Evolutionary conservation across 2,888 invertebrate genomes (phyloP), one percentile per base, ranked within the genome.

Genomic region (Rugalucina vietnamica): DNA sequence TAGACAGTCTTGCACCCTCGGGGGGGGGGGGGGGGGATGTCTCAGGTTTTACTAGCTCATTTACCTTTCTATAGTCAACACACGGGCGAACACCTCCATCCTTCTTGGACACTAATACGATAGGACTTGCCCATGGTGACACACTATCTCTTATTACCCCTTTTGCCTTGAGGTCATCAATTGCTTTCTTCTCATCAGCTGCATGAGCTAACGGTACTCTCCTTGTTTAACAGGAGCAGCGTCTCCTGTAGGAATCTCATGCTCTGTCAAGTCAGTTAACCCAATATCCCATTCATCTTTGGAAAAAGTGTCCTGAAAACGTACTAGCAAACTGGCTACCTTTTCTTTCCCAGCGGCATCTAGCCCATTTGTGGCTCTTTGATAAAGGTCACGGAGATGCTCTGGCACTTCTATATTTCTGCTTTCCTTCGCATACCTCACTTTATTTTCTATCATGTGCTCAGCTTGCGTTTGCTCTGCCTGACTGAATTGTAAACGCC

Each of bases 121-220:
- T n/a, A 49, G 49, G 18, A 49, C 18, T 14, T 49, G 18, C 14
- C 49, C 12, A 12, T 14, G 49, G 12, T 49, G 18, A 18, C 1
- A 54, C 54, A n/a, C 74, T 54, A 54, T 50, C 54, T 18, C 74
- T 50, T 54, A 74, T 74, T 4, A 74, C 74, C 18, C 74, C 74
- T 34, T 74, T 74, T 74, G 27, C 54, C 34, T 54, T 14, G 14
- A 74, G 24, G 8, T 72, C 72, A 24, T 72, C 43, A 29, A 72
- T 43, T 10, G 72, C 72, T 29, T 43, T 72, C 27, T 72, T 72
- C 27, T 72, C 72, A 12, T 37, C 72, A 8, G 5, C 43, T 14
- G 72, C 72, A 72, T 32, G 54, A 4, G 74, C 74, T 14, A 74
- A 10, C 29, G 74, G 74, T 3, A 74, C 74, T 14, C 73, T 3